Base-by-base conservation (phyloP, 2,113 vertebrate genomes). In the Cryptotis parvus region DNA sequence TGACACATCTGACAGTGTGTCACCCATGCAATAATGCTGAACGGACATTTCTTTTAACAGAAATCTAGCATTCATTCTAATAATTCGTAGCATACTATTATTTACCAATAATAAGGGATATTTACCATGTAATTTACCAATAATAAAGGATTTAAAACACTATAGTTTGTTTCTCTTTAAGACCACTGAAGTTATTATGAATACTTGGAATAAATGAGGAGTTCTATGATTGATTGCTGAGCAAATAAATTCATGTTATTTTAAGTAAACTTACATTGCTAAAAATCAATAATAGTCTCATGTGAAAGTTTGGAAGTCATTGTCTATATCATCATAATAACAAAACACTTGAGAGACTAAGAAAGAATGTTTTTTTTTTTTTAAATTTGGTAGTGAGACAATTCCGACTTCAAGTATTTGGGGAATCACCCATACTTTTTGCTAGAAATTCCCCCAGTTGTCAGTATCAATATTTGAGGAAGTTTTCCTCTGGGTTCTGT, bases 1-100 rank as follows among this genome's bases (percentile, higher is more conserved):
- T 96, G 87, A 73, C 68, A 88, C 78, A 79, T 90, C 70, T 87
- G 81, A 91, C 49, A 88, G 43, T 43, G 27, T 63, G 37, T 55
- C 81, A 76, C 58, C 37, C 33, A 68, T n/a, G 12, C 9, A 77
- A 31, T 91, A 65, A 49, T 63, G 77, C n/a, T n/a, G 76, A 66
- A 84, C 70, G 58, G 4, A 83, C 15, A 1, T 75, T 78, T 84
- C 78, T 61, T 43, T 82, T 89, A 37, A 90, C 1, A 93, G 45
- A 70, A 82, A 68, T 1, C 37, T 90, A 65, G 31, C 37, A 72
- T 20, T 52, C 37, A n/a, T 84, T 84, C 43, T 55, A 92, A 61
- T 66, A 90, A 92, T 78, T 66, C 75, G 75, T 6, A 68, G n/a
- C n/a, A 39, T 65, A n/a, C 7, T 66, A 29, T 26, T 87, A n/a